These are phyloP conservation scores for Caiman crocodilus DNA, from an alignment of 2,797 vertebrate species.

Conservation along the genomic window DNA sequence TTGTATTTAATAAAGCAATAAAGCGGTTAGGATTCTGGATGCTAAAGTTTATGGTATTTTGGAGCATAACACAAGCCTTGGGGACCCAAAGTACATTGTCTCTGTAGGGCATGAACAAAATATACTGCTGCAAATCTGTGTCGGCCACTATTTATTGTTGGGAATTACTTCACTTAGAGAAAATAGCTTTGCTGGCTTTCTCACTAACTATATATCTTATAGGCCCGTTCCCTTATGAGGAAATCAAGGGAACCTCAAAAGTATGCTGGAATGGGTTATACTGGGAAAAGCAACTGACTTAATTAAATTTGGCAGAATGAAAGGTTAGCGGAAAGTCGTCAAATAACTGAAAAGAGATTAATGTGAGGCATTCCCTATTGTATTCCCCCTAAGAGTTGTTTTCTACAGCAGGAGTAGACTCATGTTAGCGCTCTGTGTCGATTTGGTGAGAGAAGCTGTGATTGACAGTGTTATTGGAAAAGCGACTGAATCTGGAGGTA, in stretches of 20 bases:
- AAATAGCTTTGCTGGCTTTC: constrained; percentile 2
- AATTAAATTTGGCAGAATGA: constrained; percentile 70
- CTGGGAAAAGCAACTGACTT: constrained; percentile 49
- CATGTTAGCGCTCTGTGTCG: background rate
- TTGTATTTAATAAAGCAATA: background rate
- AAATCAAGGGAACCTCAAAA: constrained; percentile 38
- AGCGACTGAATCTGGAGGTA: constrained; percentile 6
- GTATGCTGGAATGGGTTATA: constrained; percentile 27
- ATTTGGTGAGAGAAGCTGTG: constrained; percentile 39
- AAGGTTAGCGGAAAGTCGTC: constrained; percentile 70
- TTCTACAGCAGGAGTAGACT: constrained; percentile 41
- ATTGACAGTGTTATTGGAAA: constrained; percentile 41
- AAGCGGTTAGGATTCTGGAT: background rate
- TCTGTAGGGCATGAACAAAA: constrained; percentile 1
- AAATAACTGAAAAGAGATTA: constrained; percentile 62
- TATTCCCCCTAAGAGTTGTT: constrained; percentile 54
- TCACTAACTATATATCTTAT: background rate
- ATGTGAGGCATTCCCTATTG: constrained; percentile 43
- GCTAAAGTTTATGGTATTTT: background rate
- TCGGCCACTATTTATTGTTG: background rate
- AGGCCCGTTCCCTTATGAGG: background rate
- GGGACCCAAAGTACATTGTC: background rate
- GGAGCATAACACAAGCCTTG: background rate
- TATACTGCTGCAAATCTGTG: background rate
- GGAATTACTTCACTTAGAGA: constrained; percentile 21